These are phyloP conservation scores for Sphyrna mokarran DNA, from an alignment of 2,113 vertebrate genomes.

Conservation along the genomic window DNA sequence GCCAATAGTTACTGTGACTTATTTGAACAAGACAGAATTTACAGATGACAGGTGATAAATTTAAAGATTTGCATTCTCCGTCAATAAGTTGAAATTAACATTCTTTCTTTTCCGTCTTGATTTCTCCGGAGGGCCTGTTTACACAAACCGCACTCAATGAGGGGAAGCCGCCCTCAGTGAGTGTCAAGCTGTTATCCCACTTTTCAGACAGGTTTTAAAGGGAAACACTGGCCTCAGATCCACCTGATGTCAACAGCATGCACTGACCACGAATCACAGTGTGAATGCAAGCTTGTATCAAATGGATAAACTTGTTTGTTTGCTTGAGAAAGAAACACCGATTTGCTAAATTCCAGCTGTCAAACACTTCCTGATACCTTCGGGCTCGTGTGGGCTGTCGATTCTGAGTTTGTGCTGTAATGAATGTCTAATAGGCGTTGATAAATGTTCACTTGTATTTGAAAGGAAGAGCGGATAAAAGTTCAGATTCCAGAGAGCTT, in stretches of 20 bases:
- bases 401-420: not conserved
- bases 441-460: not conserved
- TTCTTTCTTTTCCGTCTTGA: not conserved
- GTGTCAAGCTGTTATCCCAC: not conserved
- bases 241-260: not conserved
- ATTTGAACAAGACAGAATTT: conserved; percentile 6
- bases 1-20: not conserved
- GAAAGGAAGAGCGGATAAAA: not conserved
- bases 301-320: not conserved
- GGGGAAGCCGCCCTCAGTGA: not conserved
- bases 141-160: too few species aligned
- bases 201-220: not conserved
- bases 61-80: not conserved
- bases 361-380: not conserved
- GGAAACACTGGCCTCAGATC: not conserved
- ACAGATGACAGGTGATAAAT: conserved; percentile 17
- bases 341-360: not conserved
- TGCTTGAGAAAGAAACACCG: not conserved
- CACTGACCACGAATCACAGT: not conserved
- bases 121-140: not conserved
- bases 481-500: not conserved
- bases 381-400: not conserved
- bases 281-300: too few species aligned
- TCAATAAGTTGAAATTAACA: not conserved
- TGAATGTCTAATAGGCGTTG: not conserved